These are phyloP conservation scores for Drosophila paulistorum DNA, from an alignment of 1,140 invertebrate species.

Conservation along the genomic window DNA sequence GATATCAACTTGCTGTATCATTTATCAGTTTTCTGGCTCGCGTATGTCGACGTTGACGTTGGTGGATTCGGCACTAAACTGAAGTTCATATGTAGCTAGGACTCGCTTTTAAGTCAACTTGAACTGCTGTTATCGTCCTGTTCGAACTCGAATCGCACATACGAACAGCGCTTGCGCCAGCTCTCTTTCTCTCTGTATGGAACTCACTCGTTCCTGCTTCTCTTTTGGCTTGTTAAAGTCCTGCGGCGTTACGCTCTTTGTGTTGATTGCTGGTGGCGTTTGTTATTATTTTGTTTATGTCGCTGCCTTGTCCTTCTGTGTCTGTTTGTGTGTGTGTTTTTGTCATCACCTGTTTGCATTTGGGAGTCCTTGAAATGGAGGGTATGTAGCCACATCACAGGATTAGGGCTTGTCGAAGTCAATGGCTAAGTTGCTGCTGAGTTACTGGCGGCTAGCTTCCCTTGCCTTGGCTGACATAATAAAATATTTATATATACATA, in stretches of 20 bases:
- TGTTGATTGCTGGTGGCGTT: slow-evolving; percentile 49
- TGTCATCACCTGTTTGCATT: slow-evolving; percentile 82
- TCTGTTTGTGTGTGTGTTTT: slow-evolving; percentile 33
- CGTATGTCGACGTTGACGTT: slow-evolving; percentile 66
- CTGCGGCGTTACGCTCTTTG: slow-evolving; percentile 40
- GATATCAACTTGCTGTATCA: slow-evolving; percentile 13
- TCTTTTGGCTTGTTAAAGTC: slow-evolving; percentile 3
- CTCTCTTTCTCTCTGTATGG: slow-evolving; percentile 11
- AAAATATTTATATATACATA: slow-evolving; percentile 34
- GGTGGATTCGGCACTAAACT: slow-evolving; percentile 75
- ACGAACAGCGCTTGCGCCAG: slow-evolving; percentile 43
- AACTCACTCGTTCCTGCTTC: too few species aligned
- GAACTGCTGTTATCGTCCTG: slow-evolving; percentile 20
- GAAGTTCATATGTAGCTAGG: slow-evolving; percentile 64
- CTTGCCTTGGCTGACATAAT: slow-evolving; percentile 43
- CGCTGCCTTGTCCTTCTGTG: slow-evolving; percentile 25
- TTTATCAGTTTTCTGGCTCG: background rate
- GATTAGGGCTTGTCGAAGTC: slow-evolving; percentile 50
- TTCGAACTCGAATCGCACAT: slow-evolving; percentile 54
- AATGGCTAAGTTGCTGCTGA: slow-evolving; percentile 35
- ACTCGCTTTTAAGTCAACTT: slow-evolving; percentile 64
- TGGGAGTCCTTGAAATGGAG: slow-evolving; percentile 70
- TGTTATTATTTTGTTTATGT: slow-evolving; percentile 80
- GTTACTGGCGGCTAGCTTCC: background rate
- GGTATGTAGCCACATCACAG: slow-evolving; percentile 41